Percentiles rank a stretch among this genome's conserved stretches.
Evolutionary conservation across 2,797 vertebrate genomes (phyloP).

Genomic region (Picus viridis): DNA sequence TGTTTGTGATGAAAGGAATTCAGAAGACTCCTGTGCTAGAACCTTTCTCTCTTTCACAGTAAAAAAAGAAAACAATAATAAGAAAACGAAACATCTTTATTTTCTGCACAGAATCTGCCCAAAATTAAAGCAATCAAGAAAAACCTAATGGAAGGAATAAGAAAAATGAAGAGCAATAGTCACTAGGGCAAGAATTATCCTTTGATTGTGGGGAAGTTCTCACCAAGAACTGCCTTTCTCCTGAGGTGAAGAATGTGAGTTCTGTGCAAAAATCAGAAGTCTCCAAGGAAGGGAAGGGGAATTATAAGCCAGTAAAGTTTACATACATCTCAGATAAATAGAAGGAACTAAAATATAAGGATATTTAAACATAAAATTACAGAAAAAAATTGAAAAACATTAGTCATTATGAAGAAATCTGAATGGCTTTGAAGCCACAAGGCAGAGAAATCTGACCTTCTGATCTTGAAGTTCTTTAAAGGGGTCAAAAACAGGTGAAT

Average conservation of each 20-base stretch:
- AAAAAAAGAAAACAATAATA: neutral
- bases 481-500: neutral
- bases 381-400: neutral
- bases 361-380: neutral
- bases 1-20: neutral
- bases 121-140: neutral
- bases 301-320: neutral
- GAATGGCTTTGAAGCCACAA: neutral
- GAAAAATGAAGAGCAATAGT: neutral
- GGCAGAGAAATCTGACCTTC: neutral
- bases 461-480: neutral
- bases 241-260: neutral
- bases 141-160: neutral
- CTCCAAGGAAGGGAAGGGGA: neutral
- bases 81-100: neutral
- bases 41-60: neutral
- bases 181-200: neutral
- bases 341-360: neutral
- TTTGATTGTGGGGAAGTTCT: neutral
- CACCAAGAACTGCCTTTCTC: neutral
- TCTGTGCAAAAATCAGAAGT: neutral
- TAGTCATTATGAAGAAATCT: neutral
- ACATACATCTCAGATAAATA: neutral
- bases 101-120: neutral
- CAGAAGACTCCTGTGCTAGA: neutral